Percentiles rank a stretch among this genome's conserved stretches.
Evolutionary conservation across 2,113 vertebrate species (phyloP).

Genomic region (Apistogramma diplotaenia): DNA sequence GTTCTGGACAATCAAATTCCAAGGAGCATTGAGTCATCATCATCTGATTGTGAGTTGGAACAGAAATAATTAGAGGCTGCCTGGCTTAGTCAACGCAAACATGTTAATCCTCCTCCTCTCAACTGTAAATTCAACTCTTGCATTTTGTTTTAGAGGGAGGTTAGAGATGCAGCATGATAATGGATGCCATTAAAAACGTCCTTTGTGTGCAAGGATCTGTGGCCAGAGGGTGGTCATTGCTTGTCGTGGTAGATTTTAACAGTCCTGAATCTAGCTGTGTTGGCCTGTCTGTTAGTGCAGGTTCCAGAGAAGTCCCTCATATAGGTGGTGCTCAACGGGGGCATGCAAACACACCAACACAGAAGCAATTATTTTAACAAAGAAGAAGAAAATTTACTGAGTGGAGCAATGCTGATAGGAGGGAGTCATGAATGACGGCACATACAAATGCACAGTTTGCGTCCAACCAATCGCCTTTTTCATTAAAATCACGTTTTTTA

Average conservation of each 20-base stretch:
- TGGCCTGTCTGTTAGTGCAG: neutral
- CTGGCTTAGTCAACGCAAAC: neutral
- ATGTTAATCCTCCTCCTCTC: neutral
- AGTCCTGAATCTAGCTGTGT: neutral
- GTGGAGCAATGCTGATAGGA: neutral
- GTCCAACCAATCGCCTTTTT: neutral
- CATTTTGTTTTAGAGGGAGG: neutral
- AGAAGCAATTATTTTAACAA: neutral
- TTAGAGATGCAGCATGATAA: slow-evolving; percentile 16
- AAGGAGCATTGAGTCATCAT: neutral
- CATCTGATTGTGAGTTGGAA: neutral
- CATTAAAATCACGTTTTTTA: neutral
- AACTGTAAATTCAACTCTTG: neutral
- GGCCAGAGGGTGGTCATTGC: slow-evolving; percentile 6
- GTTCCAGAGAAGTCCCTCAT: neutral
- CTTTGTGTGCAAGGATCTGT: slow-evolving; percentile 6
- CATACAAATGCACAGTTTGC: neutral
- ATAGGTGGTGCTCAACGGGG: neutral
- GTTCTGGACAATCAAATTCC: neutral
- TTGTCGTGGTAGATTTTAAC: neutral
- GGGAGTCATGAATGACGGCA: neutral
- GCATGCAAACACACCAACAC: neutral
- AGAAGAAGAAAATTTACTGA: neutral
- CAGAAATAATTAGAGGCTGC: neutral
- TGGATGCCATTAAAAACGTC: slow-evolving; percentile 4